A percentile compares a stretch with the other conserved stretches of the same genome.
These are phyloP conservation scores for Narcine bancroftii DNA, from an alignment of 2,113 vertebrate genomes.

Conservation along the genomic window DNA sequence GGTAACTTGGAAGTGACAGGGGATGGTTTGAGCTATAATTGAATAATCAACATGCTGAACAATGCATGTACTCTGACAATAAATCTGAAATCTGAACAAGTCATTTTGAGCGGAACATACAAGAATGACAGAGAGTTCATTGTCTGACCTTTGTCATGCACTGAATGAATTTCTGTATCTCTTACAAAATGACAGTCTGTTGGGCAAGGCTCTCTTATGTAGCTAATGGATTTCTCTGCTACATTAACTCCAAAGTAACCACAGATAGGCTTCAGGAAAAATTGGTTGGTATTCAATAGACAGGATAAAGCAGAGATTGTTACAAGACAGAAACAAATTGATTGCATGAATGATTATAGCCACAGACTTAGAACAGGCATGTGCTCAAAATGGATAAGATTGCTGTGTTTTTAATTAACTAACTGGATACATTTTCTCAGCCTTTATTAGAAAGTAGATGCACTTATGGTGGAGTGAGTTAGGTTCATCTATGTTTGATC, in stretches of 20 bases:
- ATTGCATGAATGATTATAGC: background rate
- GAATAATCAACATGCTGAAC: slow-evolving; percentile 3
- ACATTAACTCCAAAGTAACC: slow-evolving; percentile 20
- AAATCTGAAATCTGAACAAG: too few relatives aligned
- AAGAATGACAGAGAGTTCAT: slow-evolving; percentile 7
- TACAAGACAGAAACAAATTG: background rate
- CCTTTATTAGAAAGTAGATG: background rate
- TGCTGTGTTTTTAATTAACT: background rate
- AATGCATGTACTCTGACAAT: too few relatives aligned
- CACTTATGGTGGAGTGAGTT: background rate
- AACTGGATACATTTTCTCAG: background rate
- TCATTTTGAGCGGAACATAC: background rate
- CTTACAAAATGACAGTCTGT: slow-evolving; percentile 6
- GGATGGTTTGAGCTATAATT: background rate
- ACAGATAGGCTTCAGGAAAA: background rate
- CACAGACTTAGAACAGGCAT: background rate
- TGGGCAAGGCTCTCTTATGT: background rate
- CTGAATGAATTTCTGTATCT: background rate
- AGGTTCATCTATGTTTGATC: background rate
- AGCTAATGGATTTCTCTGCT: slow-evolving; percentile 8
- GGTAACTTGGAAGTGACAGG: background rate
- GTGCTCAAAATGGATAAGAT: background rate
- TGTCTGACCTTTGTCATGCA: background rate
- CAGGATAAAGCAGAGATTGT: background rate
- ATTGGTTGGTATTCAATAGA: background rate